Evolutionary conservation across 2,888 invertebrate species (phyloP).

Genomic region (Encarsia formosa): DNA sequence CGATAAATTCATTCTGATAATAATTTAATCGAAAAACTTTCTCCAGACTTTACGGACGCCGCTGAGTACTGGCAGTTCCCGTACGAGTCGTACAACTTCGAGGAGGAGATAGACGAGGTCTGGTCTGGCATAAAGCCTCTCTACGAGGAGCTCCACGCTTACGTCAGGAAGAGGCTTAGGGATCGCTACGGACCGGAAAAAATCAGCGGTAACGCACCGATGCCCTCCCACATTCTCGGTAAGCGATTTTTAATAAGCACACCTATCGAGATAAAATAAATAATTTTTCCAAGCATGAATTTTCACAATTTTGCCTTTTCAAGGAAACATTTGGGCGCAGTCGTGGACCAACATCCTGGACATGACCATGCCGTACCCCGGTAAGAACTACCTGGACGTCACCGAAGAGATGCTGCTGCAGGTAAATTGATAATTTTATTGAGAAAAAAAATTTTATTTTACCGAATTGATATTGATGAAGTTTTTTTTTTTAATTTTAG

Average conservation of each 20-base stretch:
- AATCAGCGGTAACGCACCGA: slow-evolving; percentile 73
- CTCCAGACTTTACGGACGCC: slow-evolving; percentile 78
- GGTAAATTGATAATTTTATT: slow-evolving; percentile 48
- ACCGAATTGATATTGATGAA: not conserved
- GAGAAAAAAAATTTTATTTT: not conserved
- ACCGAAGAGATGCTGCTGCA: slow-evolving; percentile 76
- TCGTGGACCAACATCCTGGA: slow-evolving; percentile 81
- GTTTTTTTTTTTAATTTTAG: slow-evolving; percentile 49
- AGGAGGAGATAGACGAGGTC: slow-evolving; percentile 73
- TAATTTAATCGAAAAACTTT: too few relatives aligned
- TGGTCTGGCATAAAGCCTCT: slow-evolving; percentile 83
- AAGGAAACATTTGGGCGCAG: slow-evolving; percentile 86
- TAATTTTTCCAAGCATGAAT: too few relatives aligned
- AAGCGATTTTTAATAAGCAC: slow-evolving; percentile 21
- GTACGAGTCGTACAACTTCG: slow-evolving; percentile 74
- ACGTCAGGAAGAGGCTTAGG: slow-evolving; percentile 77
- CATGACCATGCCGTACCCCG: slow-evolving; percentile 79
- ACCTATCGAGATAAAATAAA: too few relatives aligned
- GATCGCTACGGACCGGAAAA: slow-evolving; percentile 81
- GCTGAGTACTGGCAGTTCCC: slow-evolving; percentile 87
- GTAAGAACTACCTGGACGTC: slow-evolving; percentile 77
- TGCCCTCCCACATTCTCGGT: slow-evolving; percentile 80
- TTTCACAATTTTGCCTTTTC: too few relatives aligned
- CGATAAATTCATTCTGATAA: too few relatives aligned
- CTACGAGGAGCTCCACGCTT: slow-evolving; percentile 84